Percentiles rank a stretch among this genome's conserved stretches.
phyloP scores from a whole-genome alignment of 2,888 invertebrate species.

The Andrena camellia region DNA sequence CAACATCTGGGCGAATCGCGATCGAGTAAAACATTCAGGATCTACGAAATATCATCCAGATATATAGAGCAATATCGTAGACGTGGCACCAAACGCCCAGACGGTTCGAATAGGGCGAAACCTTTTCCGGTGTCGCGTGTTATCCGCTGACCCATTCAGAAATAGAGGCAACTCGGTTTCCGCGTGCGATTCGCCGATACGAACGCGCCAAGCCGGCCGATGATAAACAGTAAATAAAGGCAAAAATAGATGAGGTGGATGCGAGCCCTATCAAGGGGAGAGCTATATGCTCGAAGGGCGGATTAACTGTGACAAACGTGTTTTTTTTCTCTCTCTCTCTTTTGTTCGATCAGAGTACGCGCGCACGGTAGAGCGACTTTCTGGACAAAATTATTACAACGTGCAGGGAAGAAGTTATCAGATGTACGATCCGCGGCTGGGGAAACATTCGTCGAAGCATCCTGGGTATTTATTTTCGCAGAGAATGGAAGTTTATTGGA shows the following conservation, averaged over 20 bases:
- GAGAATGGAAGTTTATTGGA: background rate
- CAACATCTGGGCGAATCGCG: background rate
- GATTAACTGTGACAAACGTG: conserved; percentile 18
- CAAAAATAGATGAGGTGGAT: conserved; percentile 30
- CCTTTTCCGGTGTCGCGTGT: background rate
- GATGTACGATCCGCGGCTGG: background rate
- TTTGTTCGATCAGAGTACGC: background rate
- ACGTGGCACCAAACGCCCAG: background rate
- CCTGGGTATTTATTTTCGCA: background rate
- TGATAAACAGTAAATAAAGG: conserved; percentile 52
- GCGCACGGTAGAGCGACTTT: background rate
- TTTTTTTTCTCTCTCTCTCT: background rate
- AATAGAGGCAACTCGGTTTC: conserved; percentile 53
- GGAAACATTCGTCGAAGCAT: background rate
- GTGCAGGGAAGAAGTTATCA: background rate
- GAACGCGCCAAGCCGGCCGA: conserved; percentile 43
- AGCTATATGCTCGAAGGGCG: conserved; percentile 1
- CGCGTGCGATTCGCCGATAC: conserved; percentile 55
- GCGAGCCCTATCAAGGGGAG: conserved; percentile 4
- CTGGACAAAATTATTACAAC: conserved; percentile 10
- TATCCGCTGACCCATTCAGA: conserved; percentile 27
- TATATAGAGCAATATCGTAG: background rate
- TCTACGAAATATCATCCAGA: background rate
- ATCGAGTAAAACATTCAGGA: background rate
- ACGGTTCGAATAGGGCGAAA: background rate